These are phyloP conservation scores for Lipotes vexillifer DNA, from an alignment of 2,113 vertebrate genomes.

Conservation along the genomic window DNA sequence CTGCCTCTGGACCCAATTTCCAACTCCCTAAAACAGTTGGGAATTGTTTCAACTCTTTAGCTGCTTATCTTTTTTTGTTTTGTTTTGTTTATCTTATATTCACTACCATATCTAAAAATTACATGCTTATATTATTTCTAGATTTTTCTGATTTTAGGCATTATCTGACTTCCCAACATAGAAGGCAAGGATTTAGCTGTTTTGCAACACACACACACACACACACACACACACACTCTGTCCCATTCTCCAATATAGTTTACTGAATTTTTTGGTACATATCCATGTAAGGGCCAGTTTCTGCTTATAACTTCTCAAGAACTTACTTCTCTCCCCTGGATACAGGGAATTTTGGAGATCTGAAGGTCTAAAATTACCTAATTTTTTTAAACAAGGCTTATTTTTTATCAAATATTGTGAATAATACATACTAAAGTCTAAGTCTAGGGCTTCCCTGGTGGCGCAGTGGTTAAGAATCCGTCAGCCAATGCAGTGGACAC, in stretches of 20 bases:
- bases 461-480: too few relatives aligned
- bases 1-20: background rate
- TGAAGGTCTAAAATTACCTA: background rate
- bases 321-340: background rate
- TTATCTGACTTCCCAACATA: background rate
- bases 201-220: background rate
- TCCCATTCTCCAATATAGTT: background rate
- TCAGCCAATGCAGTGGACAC: too few relatives aligned
- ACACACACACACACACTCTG: too few relatives aligned
- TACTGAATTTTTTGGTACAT: background rate
- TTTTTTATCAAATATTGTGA: background rate
- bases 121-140: background rate
- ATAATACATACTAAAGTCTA: background rate
- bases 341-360: background rate
- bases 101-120: background rate
- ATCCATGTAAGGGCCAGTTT: background rate
- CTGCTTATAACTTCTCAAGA: background rate
- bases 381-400: background rate
- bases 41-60: background rate
- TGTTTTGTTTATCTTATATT: background rate
- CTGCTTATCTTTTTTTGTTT: background rate
- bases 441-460: background rate
- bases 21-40: background rate
- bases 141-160: background rate
- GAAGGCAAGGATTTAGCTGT: background rate